These are phyloP conservation scores for Anguilla rostrata DNA, from an alignment of 2,113 vertebrate genomes.

Conservation along the genomic window DNA sequence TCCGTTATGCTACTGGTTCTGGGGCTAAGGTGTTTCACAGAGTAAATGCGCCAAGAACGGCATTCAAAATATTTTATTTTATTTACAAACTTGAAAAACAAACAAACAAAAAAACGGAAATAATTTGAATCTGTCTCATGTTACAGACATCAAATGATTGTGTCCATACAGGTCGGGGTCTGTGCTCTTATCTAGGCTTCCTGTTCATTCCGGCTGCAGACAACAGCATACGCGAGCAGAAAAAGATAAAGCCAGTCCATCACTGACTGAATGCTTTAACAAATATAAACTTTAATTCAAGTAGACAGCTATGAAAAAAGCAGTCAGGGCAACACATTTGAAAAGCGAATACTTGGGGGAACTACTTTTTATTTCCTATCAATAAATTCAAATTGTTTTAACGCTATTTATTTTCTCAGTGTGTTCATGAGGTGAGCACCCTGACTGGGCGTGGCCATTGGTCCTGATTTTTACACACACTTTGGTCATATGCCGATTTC, in stretches of 20 bases:
- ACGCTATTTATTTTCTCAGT: conserved; percentile 52
- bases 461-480: conserved; percentile 19
- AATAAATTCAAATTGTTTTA: conserved; percentile 67
- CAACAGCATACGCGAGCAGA: conserved; percentile 48
- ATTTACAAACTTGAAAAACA: conserved; percentile 69
- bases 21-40: conserved; percentile 1
- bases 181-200: conserved; percentile 48
- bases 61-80: conserved; percentile 62
- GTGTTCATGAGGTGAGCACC: conserved; percentile 53
- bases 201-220: conserved; percentile 48
- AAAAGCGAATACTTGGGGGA: conserved; percentile 51
- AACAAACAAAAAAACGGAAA: conserved; percentile 32
- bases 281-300: conserved; percentile 71
- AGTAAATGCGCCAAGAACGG: conserved; percentile 40
- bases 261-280: conserved; percentile 41
- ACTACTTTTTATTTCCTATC: conserved; percentile 67
- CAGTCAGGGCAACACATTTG: conserved; percentile 3
- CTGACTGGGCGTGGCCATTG: conserved; percentile 25
- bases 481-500: conserved; percentile 41
- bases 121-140: conserved; percentile 47
- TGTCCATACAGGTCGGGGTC: conserved; percentile 18
- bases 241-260: conserved; percentile 45
- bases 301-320: conserved; percentile 59
- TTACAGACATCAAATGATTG: conserved; percentile 52
- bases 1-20: background rate